Evolutionary conservation across 1,140 invertebrate genomes (phyloP).

Genomic region (Vanessa tameamea): DNA sequence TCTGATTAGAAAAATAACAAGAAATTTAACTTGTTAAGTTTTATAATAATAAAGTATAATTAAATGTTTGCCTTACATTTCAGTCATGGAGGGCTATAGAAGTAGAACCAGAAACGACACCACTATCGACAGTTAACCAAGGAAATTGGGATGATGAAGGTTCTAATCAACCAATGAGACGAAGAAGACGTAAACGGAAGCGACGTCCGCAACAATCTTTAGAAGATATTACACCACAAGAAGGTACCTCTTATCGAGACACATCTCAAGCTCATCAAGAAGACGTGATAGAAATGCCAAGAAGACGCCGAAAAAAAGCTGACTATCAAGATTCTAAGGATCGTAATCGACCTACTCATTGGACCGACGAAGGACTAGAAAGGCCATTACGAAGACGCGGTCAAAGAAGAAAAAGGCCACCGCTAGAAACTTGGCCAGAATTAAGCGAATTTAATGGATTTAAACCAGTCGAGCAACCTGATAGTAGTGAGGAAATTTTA

Average conservation of each 20-base stretch:
- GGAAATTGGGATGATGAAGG: conserved; percentile 45
- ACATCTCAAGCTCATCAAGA: conserved; percentile 37
- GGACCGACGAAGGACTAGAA: conserved; percentile 49
- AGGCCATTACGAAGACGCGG: conserved; percentile 62
- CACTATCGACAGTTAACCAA: conserved; percentile 34
- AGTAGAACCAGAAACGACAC: conserved; percentile 45
- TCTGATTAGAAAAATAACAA: not conserved
- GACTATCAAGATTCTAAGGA: conserved; percentile 44
- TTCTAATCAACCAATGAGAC: conserved; percentile 58
- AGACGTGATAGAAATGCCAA: conserved; percentile 40
- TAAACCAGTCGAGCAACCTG: conserved; percentile 26
- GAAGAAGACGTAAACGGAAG: conserved; percentile 80
- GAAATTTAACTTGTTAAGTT: no score
- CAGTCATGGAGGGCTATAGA: conserved; percentile 79
- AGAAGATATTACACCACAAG: conserved; percentile 46
- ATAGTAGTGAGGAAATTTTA: conserved; percentile 25
- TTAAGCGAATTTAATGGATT: conserved; percentile 53
- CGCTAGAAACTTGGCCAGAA: conserved; percentile 46
- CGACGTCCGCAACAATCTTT: conserved; percentile 63
- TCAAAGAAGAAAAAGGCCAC: conserved; percentile 66
- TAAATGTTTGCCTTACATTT: conserved; percentile 51
- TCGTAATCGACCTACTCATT: conserved; percentile 35
- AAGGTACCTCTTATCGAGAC: conserved; percentile 45
- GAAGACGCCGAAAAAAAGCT: conserved; percentile 58
- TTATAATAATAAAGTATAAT: not conserved